A percentile compares a stretch with the other conserved stretches of the same genome.
Evolutionary conservation across 1,140 invertebrate genomes (phyloP).

Genomic region (Steinernema khuongi): DNA sequence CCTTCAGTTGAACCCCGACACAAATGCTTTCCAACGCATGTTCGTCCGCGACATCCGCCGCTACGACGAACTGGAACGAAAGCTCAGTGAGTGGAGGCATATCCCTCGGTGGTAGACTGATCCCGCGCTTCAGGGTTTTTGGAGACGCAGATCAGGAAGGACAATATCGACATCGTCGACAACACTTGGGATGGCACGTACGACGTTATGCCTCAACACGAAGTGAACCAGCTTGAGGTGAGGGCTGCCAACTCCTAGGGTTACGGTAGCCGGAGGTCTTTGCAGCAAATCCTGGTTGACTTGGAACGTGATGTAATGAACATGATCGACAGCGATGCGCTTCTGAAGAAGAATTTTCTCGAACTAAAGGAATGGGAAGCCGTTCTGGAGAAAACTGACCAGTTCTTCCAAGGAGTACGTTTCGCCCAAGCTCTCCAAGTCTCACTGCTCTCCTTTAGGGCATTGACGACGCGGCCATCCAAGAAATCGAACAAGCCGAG

Average conservation of each 20-base stretch:
- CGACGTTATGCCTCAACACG: slow-evolving; percentile 47
- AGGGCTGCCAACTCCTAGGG: background rate
- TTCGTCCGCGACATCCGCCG: slow-evolving; percentile 81
- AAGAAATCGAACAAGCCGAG: slow-evolving; percentile 46
- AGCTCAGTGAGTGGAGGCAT: slow-evolving; percentile 66
- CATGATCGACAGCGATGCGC: slow-evolving; percentile 57
- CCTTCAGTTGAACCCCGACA: slow-evolving; percentile 67
- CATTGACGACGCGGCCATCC: slow-evolving; percentile 52
- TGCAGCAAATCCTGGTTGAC: slow-evolving; percentile 53
- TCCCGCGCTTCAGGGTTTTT: slow-evolving; percentile 45
- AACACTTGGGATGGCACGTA: slow-evolving; percentile 49
- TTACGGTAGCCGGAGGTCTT: slow-evolving; percentile 18
- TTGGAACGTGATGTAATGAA: slow-evolving; percentile 57
- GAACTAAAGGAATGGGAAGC: slow-evolving; percentile 59
- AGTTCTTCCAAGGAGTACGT: slow-evolving; percentile 57
- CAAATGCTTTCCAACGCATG: slow-evolving; percentile 82
- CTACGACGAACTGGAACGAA: slow-evolving; percentile 86
- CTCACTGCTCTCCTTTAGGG: slow-evolving; percentile 38
- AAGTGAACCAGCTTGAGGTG: slow-evolving; percentile 55
- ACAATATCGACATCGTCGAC: slow-evolving; percentile 47
- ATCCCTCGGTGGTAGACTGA: slow-evolving; percentile 8
- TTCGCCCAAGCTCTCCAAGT: background rate
- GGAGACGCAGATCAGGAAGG: slow-evolving; percentile 54
- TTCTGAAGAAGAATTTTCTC: slow-evolving; percentile 53
- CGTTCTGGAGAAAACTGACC: slow-evolving; percentile 57